Evolutionary conservation across 2,797 vertebrate genomes (phyloP), one percentile per base, ranked within the genome.

Genomic region (Calcarius lapponicus): DNA sequence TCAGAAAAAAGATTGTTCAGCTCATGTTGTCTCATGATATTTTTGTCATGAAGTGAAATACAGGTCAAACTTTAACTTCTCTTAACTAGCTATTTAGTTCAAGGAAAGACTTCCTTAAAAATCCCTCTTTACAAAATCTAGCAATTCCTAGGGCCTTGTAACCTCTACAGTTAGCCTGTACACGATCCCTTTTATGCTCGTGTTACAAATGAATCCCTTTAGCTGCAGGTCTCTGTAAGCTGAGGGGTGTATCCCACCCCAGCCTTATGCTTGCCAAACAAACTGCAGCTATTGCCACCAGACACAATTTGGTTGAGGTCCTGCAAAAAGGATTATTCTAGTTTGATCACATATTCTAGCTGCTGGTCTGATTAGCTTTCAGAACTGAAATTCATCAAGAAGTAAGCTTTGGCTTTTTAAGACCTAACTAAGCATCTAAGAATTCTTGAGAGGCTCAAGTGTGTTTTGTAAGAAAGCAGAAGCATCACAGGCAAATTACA

Each of bases 321-420:
- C 69, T 83, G 18, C 74, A 71, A 43, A 73, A 72, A 65, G 40
- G n/a, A 16, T 24, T 17, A 11, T 54, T 90, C 28, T 43, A 10
- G 18, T 80, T 81, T 67, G 47, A 38, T 78, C 8, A 3, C 38
- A 74, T 78, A 56, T 22, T 11, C 1, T 62, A 50, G 8, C n/a
- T 80, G 22, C 83, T 84, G 62, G 34, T 69, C 79, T 67, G 45
- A 48, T 67, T 66, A 78, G 51, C 53, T 72, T 50, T 83, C 58
- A 70, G 58, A 95, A 80, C 7, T 81, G 42, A 83, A 74, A 80
- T 89, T 40, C 93, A 81, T 80, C 6, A 0, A 88, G 53, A 90
- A 79, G 20, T 80, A 72, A 60, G 12, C 32, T 89, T 88, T 95
- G 84, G 66, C 54, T 80, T 87, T 94, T 87, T 86, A 74, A 88